Conservation (phyloP, 2,113 vertebrate species). For the Eulemur rufifrons region DNA sequence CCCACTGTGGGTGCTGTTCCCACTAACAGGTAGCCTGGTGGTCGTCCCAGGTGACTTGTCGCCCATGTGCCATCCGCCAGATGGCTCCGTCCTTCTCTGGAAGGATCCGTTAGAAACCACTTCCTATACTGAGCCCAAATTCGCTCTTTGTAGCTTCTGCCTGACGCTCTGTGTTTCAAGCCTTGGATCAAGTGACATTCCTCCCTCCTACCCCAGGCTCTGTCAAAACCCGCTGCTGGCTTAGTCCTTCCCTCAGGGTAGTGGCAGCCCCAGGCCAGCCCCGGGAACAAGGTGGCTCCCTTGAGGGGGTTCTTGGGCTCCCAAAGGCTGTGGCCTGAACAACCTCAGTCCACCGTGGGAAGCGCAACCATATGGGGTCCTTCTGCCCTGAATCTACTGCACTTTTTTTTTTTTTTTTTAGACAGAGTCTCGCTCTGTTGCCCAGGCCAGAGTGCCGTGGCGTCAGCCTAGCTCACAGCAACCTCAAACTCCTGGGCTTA, state of each 20-base stretch:
- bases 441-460: too few relatives aligned
- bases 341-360: neutral
- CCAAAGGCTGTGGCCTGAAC: neutral
- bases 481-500: too few relatives aligned
- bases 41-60: neutral
- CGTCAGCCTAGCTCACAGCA: too few relatives aligned
- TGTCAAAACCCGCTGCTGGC: neutral
- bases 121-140: neutral
- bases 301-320: rapidly evolving
- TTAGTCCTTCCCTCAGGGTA: rapidly evolving
- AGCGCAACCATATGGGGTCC: rapidly evolving
- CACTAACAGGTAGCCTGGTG: rapidly evolving
- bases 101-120: neutral
- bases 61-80: rapidly evolving
- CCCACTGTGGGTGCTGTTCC: neutral
- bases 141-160: neutral
- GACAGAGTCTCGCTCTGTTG: too few relatives aligned
- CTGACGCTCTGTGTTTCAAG: neutral
- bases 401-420: too few relatives aligned
- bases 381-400: rapidly evolving
- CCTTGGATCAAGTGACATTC: neutral
- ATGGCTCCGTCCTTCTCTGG: neutral
- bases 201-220: neutral
- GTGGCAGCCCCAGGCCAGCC: neutral
- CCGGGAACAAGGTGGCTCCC: neutral